These are phyloP conservation scores for Guaruba guarouba DNA, from an alignment of 2,113 vertebrate species.

Conservation along the genomic window DNA sequence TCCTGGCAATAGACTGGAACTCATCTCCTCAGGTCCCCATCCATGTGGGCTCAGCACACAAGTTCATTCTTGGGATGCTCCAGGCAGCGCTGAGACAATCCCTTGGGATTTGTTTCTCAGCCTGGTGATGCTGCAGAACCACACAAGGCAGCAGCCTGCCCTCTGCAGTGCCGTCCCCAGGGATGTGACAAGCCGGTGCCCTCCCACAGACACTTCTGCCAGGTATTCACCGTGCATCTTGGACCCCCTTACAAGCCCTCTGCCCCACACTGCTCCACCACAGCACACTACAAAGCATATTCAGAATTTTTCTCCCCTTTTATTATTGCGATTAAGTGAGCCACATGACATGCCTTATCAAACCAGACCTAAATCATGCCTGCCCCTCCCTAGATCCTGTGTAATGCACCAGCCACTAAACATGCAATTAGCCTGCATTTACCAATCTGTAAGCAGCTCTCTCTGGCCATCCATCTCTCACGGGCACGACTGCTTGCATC, in stretches of 20 bases:
- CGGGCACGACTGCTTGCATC: accelerated
- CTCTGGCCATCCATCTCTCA: accelerated
- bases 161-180: not conserved
- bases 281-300: not conserved
- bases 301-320: not conserved
- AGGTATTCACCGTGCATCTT: not conserved
- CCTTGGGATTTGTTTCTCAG: not conserved
- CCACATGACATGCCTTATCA: not conserved
- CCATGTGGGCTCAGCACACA: not conserved
- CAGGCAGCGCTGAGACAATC: not conserved
- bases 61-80: not conserved
- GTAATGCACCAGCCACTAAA: not conserved
- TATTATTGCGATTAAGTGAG: not conserved
- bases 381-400: not conserved
- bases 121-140: not conserved
- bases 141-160: not conserved
- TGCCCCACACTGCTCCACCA: not conserved
- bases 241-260: not conserved
- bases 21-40: not conserved
- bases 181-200: accelerated
- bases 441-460: not conserved
- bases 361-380: not conserved
- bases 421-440: conserved; percentile 3
- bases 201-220: accelerated
- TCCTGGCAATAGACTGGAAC: not conserved